phyloP scores from a whole-genome alignment of 2,888 invertebrate genomes.

The Euproctis similis region DNA sequence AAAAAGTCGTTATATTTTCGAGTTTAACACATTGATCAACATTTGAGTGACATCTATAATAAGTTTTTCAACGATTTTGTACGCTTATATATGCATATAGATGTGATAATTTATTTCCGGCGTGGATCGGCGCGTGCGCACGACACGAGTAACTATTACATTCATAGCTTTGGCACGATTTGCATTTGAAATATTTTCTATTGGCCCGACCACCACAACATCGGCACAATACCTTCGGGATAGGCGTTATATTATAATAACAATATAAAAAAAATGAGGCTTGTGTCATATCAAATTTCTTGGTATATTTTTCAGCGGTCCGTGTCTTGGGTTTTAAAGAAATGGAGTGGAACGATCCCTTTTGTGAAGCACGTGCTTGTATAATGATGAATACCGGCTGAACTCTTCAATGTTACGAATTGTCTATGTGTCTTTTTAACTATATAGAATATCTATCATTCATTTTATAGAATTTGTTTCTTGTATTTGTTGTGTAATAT shows the following conservation, averaged over 20 bases:
- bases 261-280: conserved; percentile 51
- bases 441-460: no score
- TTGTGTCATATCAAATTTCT: conserved; percentile 70
- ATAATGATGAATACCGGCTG: conserved; percentile 44
- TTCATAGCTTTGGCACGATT: conserved; percentile 73
- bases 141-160: conserved; percentile 71
- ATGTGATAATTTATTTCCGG: conserved; percentile 76
- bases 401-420: no score
- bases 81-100: conserved; percentile 71
- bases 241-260: conserved; percentile 49
- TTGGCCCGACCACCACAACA: conserved; percentile 55
- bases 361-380: conserved; percentile 64
- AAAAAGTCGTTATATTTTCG: conserved; percentile 54
- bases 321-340: conserved; percentile 54
- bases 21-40: conserved; percentile 65
- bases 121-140: conserved; percentile 69
- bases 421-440: no score
- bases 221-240: conserved; percentile 57
- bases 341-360: conserved; percentile 42
- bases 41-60: conserved; percentile 65
- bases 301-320: conserved; percentile 69
- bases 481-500: no score
- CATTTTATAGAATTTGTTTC: no score
- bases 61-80: conserved; percentile 66
- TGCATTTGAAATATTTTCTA: conserved; percentile 75